These are phyloP conservation scores for Petromus typicus DNA, from an alignment of 2,113 vertebrate species.

Conservation along the genomic window DNA sequence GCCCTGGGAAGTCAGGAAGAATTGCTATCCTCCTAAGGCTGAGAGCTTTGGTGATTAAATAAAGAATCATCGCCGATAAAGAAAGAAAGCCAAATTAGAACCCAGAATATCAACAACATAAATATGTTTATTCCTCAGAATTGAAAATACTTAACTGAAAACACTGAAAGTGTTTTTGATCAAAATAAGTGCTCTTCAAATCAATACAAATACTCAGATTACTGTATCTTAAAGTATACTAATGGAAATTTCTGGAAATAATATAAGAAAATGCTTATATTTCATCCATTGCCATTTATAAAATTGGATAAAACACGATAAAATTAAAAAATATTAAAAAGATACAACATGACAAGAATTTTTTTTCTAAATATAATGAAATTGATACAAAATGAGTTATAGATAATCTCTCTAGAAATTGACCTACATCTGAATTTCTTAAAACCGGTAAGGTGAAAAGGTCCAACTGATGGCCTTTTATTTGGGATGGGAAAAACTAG, in stretches of 20 bases:
- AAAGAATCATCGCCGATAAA: slow-evolving; percentile 32
- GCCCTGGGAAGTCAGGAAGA: background rate
- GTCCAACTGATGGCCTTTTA: background rate
- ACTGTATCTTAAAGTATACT: background rate
- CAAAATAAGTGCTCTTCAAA: background rate
- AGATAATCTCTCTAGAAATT: background rate
- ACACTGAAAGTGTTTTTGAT: background rate
- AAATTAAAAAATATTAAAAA: slow-evolving; percentile 17
- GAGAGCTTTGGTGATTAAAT: slow-evolving; percentile 17
- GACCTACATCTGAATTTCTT: background rate
- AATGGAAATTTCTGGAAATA: background rate
- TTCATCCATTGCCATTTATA: background rate
- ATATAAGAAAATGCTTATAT: background rate
- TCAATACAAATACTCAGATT: background rate
- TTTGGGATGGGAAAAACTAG: background rate
- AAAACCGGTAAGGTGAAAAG: background rate
- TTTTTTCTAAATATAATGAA: background rate
- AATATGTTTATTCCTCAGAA: slow-evolving; percentile 16
- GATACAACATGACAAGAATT: background rate
- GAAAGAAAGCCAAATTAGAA: slow-evolving; percentile 42
- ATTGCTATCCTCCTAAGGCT: slow-evolving; percentile 5
- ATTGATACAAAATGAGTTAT: background rate
- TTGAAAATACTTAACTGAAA: background rate
- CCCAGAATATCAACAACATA: background rate
- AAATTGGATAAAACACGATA: slow-evolving; percentile 11